These are phyloP conservation scores for Shinisaurus crocodilurus DNA, from an alignment of 2,113 vertebrate species.

Conservation along the genomic window DNA sequence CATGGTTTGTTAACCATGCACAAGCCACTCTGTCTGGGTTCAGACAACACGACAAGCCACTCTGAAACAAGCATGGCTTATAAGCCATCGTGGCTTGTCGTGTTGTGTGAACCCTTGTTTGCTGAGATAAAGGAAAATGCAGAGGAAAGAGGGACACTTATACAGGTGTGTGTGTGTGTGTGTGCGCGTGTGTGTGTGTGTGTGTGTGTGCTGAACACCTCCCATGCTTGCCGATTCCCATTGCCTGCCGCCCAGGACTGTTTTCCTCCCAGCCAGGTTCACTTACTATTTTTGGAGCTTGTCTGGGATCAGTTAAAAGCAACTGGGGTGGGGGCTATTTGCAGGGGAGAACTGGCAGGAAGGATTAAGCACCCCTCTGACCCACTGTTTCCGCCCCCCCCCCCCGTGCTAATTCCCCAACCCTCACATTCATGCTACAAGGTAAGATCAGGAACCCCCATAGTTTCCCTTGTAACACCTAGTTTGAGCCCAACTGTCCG, in stretches of 20 bases:
- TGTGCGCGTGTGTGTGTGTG: no score
- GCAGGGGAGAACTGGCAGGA: background rate
- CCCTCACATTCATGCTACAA: background rate
- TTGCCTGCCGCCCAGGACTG: no score
- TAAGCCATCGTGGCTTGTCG: no score
- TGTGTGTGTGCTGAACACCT: no score
- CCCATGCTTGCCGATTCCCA: background rate
- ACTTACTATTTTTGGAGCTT: background rate
- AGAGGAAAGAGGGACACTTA: no score
- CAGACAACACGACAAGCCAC: no score
- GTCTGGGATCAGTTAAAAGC: background rate
- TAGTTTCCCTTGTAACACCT: background rate
- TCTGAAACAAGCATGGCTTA: no score
- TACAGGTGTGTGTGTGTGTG: rapidly evolving
- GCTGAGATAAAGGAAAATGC: background rate
- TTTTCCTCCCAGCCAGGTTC: background rate
- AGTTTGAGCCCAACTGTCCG: no score
- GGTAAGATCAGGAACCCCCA: background rate
- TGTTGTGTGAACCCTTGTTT: background rate
- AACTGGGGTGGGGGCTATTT: no score
- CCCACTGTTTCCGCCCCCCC: background rate
- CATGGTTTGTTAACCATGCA: no score
- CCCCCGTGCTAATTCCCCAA: background rate
- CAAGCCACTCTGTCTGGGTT: no score
- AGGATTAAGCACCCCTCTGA: background rate